Base-by-base conservation (phyloP, 2,797 vertebrate genomes). In the Melanogrammus aeglefinus region DNA sequence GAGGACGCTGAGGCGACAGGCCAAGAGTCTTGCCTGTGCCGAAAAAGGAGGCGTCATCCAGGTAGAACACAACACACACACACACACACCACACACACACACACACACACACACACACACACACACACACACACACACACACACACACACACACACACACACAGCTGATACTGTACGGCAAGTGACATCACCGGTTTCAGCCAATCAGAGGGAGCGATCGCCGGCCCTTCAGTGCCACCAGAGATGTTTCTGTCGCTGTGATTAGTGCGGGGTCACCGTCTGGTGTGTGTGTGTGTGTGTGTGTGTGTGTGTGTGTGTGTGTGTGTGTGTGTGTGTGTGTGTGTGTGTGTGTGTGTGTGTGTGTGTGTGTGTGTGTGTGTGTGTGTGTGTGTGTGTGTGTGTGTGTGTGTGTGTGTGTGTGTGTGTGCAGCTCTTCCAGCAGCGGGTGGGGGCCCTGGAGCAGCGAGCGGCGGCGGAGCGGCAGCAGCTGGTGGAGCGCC, bases 401-500 rank as follows among this genome's bases (percentile, higher is more conserved):
- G 47, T 1, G 16, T 18, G 3, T 6, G 47, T 51, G 47, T 47
- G 16, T 51, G 47, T 4, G 47, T 51, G 47, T 21, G 14, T 51
- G 47, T 4, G 16, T 51, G 14, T 4, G 47, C 88, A 99, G 98
- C 97, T 96, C 86, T 99, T 99, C 94, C 98, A 99, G 94, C 96
- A 97, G 87, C 97, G 96, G 89, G 98, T 99, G 83, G 98, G 99
- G 81, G 96, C 96, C 29, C 90, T 99, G 89, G 98, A 99, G 91
- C 96, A 97, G 88, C 97, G 99, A 91, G 97, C 98, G 2, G 97
- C 96, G 1, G 96, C 96, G 1, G 98, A 99, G 92, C 94, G 98
- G 63, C 97, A 99, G 90, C 98, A 99, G 90, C 88, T 99, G 84
- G 98, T 99, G 71, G 98, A 99, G 88, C 99, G 97, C 0, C 98